Conservation (phyloP, 2,888 invertebrate genomes). For the Blera fallax region DNA sequence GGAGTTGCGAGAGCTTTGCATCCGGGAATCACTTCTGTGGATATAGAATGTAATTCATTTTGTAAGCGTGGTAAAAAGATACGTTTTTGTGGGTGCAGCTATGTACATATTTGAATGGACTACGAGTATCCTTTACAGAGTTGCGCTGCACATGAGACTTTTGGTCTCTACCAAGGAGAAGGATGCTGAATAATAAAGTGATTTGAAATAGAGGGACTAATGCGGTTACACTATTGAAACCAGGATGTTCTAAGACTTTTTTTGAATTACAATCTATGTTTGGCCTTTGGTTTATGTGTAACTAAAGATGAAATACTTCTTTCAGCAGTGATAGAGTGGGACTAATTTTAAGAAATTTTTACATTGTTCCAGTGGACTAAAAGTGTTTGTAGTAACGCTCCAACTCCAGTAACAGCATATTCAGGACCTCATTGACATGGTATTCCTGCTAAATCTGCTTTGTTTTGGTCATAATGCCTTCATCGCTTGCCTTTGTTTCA, state of each 20-base stretch:
- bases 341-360: too few species aligned
- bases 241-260: neutral
- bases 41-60: conserved; percentile 60
- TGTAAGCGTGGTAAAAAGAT: neutral
- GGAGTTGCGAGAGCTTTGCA: conserved; percentile 54
- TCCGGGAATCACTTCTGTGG: conserved; percentile 44
- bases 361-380: neutral
- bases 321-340: neutral
- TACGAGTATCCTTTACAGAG: conserved; percentile 19
- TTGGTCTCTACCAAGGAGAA: neutral
- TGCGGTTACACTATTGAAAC: conserved; percentile 36
- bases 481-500: conserved; percentile 22
- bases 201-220: conserved; percentile 36
- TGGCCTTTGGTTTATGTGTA: neutral
- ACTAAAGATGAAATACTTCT: neutral
- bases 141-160: neutral
- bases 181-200: conserved; percentile 30
- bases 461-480: conserved; percentile 8
- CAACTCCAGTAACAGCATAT: neutral
- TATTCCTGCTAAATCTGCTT: neutral
- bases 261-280: conserved; percentile 20
- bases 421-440: neutral
- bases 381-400: neutral
- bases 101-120: conserved; percentile 26
- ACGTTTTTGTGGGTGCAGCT: conserved; percentile 18